A percentile compares a stretch with the other conserved stretches of the same genome.
phyloP scores from a whole-genome alignment of 1,140 invertebrate species.

The Littorina saxatilis region DNA sequence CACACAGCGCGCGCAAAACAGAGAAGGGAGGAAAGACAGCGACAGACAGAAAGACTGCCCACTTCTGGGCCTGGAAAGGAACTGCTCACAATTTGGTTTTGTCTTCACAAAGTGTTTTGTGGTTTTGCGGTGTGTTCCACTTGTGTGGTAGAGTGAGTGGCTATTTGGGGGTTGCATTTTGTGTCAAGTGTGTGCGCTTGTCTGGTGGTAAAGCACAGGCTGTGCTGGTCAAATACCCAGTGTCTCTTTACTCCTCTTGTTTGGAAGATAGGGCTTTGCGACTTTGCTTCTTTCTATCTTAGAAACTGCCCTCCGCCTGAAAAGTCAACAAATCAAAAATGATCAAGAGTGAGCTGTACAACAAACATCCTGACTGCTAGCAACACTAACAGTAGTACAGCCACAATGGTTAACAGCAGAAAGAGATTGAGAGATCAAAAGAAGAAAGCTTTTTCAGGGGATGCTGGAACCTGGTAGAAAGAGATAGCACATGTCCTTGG shows the following conservation, averaged over 20 bases:
- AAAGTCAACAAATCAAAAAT: constrained; percentile 40
- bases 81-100: constrained; percentile 28
- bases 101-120: constrained; percentile 22
- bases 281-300: constrained; percentile 28
- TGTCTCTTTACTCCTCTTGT: constrained; percentile 34
- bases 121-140: too few species aligned
- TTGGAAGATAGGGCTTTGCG: constrained; percentile 33
- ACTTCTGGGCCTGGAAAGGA: background rate
- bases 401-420: too few species aligned
- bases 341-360: background rate
- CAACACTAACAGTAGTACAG: too few species aligned
- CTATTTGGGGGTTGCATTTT: background rate
- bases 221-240: constrained; percentile 32
- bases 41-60: constrained; percentile 30
- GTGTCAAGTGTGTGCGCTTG: constrained; percentile 28
- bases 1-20: too few species aligned
- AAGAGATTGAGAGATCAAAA: too few species aligned
- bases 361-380: too few species aligned
- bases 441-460: too few species aligned
- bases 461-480: too few species aligned
- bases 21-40: constrained; percentile 20
- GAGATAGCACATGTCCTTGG: too few species aligned
- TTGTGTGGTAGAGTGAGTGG: background rate
- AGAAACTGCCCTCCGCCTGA: constrained; percentile 39
- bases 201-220: background rate